Evolutionary conservation across 2,797 vertebrate genomes (phyloP).

Genomic region (Scolopax bukidnonensis): DNA sequence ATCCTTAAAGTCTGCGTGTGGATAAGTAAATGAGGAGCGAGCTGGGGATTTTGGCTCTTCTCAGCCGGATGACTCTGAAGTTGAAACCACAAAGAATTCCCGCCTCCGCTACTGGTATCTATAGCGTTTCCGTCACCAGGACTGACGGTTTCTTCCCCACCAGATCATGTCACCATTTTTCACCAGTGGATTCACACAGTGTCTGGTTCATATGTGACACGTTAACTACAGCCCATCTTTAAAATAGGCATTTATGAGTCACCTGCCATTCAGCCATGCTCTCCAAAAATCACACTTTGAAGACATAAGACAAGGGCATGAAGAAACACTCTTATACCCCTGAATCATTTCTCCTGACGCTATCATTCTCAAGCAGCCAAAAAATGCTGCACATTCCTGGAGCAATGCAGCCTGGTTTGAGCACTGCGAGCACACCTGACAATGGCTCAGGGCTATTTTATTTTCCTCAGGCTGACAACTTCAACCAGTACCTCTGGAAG

Average conservation of each 20-base stretch:
- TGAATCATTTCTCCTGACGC: slow-evolving; percentile 28
- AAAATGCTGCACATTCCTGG: not conserved
- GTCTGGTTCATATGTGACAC: not conserved
- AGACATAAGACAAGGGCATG: not conserved
- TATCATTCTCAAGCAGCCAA: not conserved
- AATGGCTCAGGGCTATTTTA: not conserved
- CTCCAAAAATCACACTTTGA: not conserved
- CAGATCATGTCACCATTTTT: not conserved
- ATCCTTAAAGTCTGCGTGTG: not conserved
- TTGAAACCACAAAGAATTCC: not conserved
- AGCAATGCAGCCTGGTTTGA: not conserved
- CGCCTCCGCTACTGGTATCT: not conserved
- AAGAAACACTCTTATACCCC: not conserved
- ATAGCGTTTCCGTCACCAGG: not conserved
- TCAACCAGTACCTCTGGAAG: not conserved
- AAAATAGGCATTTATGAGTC: slow-evolving; percentile 39
- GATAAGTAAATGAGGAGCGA: not conserved
- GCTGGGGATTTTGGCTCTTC: not conserved
- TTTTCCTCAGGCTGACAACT: not conserved
- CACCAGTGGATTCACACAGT: not conserved
- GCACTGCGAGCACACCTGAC: not conserved
- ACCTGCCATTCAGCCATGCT: not conserved
- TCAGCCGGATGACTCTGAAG: not conserved
- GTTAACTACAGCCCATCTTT: not conserved
- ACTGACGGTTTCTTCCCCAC: not conserved